Base-by-base conservation (phyloP, 2,888 invertebrate species). In the Melieria crassipennis region DNA sequence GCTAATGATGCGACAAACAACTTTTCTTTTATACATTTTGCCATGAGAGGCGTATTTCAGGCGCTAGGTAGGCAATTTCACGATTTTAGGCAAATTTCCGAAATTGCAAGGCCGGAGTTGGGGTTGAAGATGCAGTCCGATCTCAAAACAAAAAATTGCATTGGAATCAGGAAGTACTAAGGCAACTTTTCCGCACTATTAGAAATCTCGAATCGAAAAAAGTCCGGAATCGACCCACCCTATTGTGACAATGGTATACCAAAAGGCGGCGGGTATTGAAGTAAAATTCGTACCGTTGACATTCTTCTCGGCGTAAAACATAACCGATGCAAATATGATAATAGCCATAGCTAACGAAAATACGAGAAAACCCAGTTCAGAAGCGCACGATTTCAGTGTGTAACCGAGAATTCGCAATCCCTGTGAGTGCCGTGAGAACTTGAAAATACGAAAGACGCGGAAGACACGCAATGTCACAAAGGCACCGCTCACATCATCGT, bases 231-330 rank as follows among this genome's bases (percentile, higher is more conserved):
- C n/a, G n/a, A n/a, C n/a, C n/a, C n/a, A n/a, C n/a, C n/a, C n/a
- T n/a, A 99, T 99, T 79, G 99, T 99, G 85, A 99, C 99, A 85
- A 99, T 99, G 85, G 99, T 99, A 90, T 99, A 99, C 99, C 99
- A 99, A 88, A 99, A 99, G 79, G 99, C 98, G 70, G 98, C 97
- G 73, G 99, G 99, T 89, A 99, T 99, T 87, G 98, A 98, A 76
- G 97, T 99, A 90, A 99, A 99, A 88, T 95, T 95, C 70, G 99
- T 99, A 81, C 94, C 94, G 82, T 93, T 93, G 78, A 97, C 98
- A 87, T 98, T 98, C 89, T 99, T 99, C 90, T 99, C 99, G 66
- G 99, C 98, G 89, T 99, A 99, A 90, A 97, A 99, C 98, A 99
- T 99, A 81, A 99, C 98, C 56, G 99, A 99, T 76, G 99, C 99